These are phyloP conservation scores for Spermophilus dauricus DNA, from an alignment of 2,113 vertebrate species.

Conservation along the genomic window DNA sequence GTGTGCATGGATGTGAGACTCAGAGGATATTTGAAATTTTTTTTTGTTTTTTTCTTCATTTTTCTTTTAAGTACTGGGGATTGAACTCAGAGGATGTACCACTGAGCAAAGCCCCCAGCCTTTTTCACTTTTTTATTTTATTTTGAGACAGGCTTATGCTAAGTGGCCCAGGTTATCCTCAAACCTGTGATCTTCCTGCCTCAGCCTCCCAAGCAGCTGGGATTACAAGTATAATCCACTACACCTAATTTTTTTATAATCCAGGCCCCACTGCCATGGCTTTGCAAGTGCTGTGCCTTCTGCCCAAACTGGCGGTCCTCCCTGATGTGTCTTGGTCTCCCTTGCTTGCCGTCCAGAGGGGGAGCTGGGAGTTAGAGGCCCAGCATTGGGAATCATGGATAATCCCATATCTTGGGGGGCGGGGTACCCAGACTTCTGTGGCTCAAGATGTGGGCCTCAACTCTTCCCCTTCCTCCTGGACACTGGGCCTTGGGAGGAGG, in stretches of 20 bases:
- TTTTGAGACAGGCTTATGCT: too few relatives aligned
- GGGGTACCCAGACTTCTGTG: neutral
- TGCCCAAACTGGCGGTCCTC: neutral
- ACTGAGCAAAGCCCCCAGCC: too few relatives aligned
- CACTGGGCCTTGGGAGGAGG: neutral
- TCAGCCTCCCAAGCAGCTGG: neutral
- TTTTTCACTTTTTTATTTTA: too few relatives aligned
- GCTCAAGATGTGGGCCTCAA: neutral
- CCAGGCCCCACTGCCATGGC: neutral
- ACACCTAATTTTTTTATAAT: too few relatives aligned
- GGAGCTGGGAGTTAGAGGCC: neutral
- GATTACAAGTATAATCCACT: neutral
- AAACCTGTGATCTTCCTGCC: neutral
- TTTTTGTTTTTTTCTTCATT: too few relatives aligned
- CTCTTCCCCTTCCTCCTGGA: neutral
- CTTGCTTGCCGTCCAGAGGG: neutral
- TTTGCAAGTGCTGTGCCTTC: neutral
- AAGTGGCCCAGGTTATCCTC: too few relatives aligned
- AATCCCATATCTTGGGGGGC: neutral
- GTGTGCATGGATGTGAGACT: neutral
- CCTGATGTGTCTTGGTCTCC: too few relatives aligned
- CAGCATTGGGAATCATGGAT: neutral
- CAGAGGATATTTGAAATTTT: neutral
- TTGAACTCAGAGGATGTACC: neutral
- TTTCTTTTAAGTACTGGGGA: neutral